A percentile compares a stretch with the other conserved stretches of the same genome.
phyloP scores from a whole-genome alignment of 2,113 vertebrate species.

The Henicopernis longicauda region DNA sequence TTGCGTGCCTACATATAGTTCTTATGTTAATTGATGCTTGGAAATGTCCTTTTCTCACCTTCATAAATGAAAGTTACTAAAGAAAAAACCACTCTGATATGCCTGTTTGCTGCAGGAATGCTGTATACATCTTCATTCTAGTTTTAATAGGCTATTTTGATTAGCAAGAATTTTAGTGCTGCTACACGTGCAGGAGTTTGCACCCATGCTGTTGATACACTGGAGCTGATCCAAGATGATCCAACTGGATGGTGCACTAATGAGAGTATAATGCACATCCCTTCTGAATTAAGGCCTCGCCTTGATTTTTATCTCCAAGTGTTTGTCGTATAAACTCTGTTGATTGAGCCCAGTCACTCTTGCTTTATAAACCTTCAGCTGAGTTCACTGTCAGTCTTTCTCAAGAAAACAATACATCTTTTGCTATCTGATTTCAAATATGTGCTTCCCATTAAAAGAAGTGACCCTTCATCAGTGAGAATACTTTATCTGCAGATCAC shows the following conservation, averaged over 20 bases:
- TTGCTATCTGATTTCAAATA: neutral
- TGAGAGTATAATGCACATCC: neutral
- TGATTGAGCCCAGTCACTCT: neutral
- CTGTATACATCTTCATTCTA: neutral
- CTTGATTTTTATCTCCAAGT: neutral
- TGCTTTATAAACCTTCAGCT: neutral
- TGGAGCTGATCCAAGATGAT: neutral
- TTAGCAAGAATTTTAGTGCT: neutral
- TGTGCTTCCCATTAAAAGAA: neutral
- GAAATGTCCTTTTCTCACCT: neutral
- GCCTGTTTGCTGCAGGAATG: neutral
- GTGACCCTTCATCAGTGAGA: neutral
- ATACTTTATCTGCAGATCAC: neutral
- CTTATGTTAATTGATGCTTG: neutral
- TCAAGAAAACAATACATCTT: neutral
- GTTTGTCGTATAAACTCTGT: neutral
- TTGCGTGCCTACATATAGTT: neutral
- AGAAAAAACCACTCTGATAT: neutral
- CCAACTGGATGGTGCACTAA: neutral
- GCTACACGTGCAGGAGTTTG: neutral
- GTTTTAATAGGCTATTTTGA: neutral
- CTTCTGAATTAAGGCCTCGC: neutral
- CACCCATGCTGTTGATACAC: neutral
- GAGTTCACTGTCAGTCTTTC: neutral
- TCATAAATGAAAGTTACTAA: neutral